A percentile compares a stretch with the other conserved stretches of the same genome.
These are phyloP conservation scores for Brachionus sp. DNA, from an alignment of 1,140 invertebrate genomes.

Conservation along the genomic window DNA sequence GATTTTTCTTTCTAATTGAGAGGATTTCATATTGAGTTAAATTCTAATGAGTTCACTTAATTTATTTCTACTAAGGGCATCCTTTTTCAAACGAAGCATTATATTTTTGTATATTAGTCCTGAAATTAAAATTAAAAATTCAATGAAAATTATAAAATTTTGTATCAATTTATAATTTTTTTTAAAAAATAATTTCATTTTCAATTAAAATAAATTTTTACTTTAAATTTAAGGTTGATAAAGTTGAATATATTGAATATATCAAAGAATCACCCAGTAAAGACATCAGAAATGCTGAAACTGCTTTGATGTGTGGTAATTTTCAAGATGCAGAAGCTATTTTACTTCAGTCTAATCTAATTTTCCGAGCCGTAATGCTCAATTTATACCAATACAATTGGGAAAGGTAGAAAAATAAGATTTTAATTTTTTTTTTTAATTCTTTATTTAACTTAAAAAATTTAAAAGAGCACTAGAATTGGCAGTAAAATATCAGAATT, in stretches of 20 bases:
- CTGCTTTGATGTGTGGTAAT: constrained; percentile 74
- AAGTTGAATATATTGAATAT: constrained; percentile 81
- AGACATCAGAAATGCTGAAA: constrained; percentile 71
- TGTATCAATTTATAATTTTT: too few species aligned
- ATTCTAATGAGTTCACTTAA: too few species aligned
- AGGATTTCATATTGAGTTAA: too few species aligned
- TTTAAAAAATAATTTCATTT: not conserved
- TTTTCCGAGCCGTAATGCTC: constrained; percentile 72
- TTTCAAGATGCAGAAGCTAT: constrained; percentile 75
- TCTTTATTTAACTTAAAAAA: constrained; percentile 51
- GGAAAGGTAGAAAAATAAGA: constrained; percentile 65
- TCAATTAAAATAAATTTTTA: constrained; percentile 17
- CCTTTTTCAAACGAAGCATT: too few species aligned
- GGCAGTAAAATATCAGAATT: constrained; percentile 72
- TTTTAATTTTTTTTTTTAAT: not conserved
- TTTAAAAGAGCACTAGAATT: constrained; percentile 73
- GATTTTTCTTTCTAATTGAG: too few species aligned
- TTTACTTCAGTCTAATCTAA: constrained; percentile 72
- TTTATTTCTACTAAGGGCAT: too few species aligned
- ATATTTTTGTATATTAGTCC: too few species aligned
- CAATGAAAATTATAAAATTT: too few species aligned
- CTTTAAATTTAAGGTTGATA: constrained; percentile 66
- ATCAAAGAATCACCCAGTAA: constrained; percentile 68
- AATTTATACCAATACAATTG: constrained; percentile 80
- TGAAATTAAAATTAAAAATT: too few species aligned